Conservation (phyloP, 2,797 vertebrate species). For the Clarias platycephalus region DNA sequence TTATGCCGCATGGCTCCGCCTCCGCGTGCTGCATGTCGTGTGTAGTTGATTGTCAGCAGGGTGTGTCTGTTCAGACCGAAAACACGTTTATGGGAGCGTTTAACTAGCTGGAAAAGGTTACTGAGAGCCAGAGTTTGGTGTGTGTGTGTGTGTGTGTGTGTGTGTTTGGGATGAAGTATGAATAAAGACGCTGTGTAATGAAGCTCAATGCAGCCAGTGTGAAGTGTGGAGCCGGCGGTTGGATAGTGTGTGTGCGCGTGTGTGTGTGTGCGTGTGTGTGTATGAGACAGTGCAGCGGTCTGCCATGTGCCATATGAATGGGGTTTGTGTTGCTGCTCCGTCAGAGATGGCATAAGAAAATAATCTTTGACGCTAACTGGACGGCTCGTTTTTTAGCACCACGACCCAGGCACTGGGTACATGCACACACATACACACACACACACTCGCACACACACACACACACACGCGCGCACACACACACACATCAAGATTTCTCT, state of each 20-base stretch:
- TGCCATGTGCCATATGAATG: conserved; percentile 49
- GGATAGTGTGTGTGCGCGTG: conserved; percentile 25
- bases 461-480: neutral
- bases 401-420: conserved; percentile 18
- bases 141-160: conserved; percentile 17
- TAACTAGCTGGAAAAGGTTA: conserved; percentile 17
- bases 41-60: neutral
- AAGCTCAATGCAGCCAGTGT: conserved; percentile 51
- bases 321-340: conserved; percentile 52
- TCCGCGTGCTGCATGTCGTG: neutral
- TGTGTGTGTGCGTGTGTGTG: conserved; percentile 26
- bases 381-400: neutral
- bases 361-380: conserved; percentile 16
- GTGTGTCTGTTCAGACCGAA: neutral
- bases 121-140: neutral
- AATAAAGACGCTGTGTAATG: conserved; percentile 44
- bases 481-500: neutral
- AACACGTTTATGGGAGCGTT: neutral
- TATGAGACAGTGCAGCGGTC: neutral
- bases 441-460: conserved; percentile 1
- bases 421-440: neutral
- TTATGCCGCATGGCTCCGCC: neutral
- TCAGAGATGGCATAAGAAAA: conserved; percentile 48
- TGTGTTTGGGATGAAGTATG: neutral
- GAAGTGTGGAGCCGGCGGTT: conserved; percentile 13